Base-by-base conservation (phyloP, 2,797 vertebrate species). In the Sebastes kiyomatsui region DNA sequence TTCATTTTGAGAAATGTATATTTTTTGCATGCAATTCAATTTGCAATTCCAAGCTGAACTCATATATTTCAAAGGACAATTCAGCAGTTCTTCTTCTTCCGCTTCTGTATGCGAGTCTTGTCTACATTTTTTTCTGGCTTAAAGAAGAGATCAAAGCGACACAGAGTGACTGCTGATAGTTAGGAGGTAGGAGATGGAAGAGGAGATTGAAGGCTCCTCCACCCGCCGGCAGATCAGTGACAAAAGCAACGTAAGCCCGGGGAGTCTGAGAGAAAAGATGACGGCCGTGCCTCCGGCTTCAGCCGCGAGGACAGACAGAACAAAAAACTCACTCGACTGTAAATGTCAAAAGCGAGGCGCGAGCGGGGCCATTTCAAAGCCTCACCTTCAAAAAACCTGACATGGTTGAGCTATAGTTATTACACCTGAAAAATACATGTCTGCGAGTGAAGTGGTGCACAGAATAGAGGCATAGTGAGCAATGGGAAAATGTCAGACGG, bases 301-400 rank as follows among this genome's bases (percentile, higher is more conserved):
- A 74, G 60, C 70, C 72, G 38, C 5, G 4, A 56, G 73, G 71
- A 72, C 74, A 54, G 79, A 70, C 12, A 12, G 38, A 67, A 13
- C 18, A 33, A 42, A 42, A 35, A 42, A 6, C 27, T 69, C 77
- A 65, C 67, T 81, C 23, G 6, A 23, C 58, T 69, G 71, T 54
- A 85, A 89, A 89, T 82, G 79, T 85, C 83, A 88, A 56, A 56
- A 79, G 32, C 25, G 67, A 71, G 71, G 67, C 4, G 13, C 30
- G 55, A 67, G 10, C 54, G 1, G 1, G 33, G 20, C 66, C 23
- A 27, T 65, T 75, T 75, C 27, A 75, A 49, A 76, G 75, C 42
- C 56, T 85, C 74, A 8, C 67, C 68, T 78, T 77, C 56, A 35
- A 35, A 25, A 75, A 79, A 35, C 6, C 2, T 60, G 49, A 69